Base-by-base conservation (phyloP, 2,797 vertebrate species). In the Microcaecilia unicolor region DNA sequence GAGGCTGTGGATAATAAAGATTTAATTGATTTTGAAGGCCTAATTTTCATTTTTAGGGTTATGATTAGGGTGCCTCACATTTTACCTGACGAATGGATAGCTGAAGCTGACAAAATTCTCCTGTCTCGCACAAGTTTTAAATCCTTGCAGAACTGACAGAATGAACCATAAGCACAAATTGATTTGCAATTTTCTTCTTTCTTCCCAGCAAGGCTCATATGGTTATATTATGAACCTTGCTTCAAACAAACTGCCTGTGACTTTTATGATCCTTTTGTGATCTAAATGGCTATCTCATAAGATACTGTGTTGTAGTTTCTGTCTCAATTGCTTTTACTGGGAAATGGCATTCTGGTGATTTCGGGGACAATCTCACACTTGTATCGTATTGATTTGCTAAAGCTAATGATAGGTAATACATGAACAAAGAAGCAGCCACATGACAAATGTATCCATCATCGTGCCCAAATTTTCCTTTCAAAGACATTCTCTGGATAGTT, bases 231-330 rank as follows among this genome's bases (percentile, higher is more conserved):
- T 55, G 61, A 83, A 74, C 72, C 67, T 58, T 71, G 62, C 68
- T 70, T 81, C 72, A 80, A 68, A 78, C 62, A 81, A 81, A 81
- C 69, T 68, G 58, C 64, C 76, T 80, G 70, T 76, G 73, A 78
- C 71, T 81, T 78, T 85, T 80, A 83, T 63, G 61, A 73, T 71
- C 67, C 71, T 80, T 80, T 74, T 80, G 74, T 72, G 73, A 78
- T 80, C 70, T 78, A 80, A 83, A 78, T 76, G 72, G 73, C 54
- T 70, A 76, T 76, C 69, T 80, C 70, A 64, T 78, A 78, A 78
- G 67, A 76, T 79, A 79, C 78, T 80, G 70, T 49, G 66, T 34
- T 62, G 62, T 51, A 68, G 60, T 64, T 72, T 65, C 70, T 72
- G 58, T 72, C 71, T 67, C 71, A 74, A 74, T 76, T 74, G 67